A percentile compares a stretch with the other conserved stretches of the same genome.
phyloP scores from a whole-genome alignment of 92 coral and sea anemone species.

The Chrysogorgia sp. region DNA sequence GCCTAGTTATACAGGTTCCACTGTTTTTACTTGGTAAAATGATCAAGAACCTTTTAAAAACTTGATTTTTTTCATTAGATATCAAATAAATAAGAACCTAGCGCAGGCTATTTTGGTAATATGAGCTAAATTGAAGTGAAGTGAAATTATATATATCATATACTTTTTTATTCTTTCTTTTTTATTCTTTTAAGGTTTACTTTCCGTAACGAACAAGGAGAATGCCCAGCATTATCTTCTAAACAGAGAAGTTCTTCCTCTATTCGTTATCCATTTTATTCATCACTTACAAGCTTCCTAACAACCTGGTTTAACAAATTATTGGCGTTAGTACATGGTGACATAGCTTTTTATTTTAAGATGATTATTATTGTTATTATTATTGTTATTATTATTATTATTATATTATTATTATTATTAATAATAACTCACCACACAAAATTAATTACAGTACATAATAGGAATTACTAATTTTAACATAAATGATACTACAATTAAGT shows the following conservation, averaged over 20 bases:
- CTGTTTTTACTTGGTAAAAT: background rate
- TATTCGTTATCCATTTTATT: conserved; percentile 23
- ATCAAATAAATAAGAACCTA: too few relatives aligned
- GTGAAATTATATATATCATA: background rate
- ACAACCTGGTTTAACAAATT: conserved; percentile 9
- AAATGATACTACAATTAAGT: too few relatives aligned
- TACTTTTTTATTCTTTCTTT: background rate
- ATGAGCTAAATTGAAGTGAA: too few relatives aligned
- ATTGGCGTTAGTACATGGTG: conserved; percentile 18
- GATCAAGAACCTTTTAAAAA: background rate
- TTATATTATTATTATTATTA: background rate
- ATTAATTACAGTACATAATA: too few relatives aligned
- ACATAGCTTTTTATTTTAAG: too few relatives aligned
- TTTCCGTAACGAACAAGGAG: conserved; percentile 38
- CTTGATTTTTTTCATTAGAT: too few relatives aligned
- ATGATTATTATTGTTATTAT: too few relatives aligned
- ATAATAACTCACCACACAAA: too few relatives aligned
- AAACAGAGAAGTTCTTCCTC: conserved; percentile 23
- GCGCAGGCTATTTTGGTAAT: too few relatives aligned
- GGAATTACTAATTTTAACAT: too few relatives aligned
- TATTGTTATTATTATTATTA: too few relatives aligned
- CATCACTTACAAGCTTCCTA: background rate
- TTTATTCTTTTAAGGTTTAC: conserved; percentile 6
- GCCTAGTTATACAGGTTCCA: too few relatives aligned
- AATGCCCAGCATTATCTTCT: conserved; percentile 1